A percentile compares a stretch with the other conserved stretches of the same genome.
These are phyloP conservation scores for Falcaria lacertinaria DNA, from an alignment of 2,888 invertebrate species.

Conservation along the genomic window DNA sequence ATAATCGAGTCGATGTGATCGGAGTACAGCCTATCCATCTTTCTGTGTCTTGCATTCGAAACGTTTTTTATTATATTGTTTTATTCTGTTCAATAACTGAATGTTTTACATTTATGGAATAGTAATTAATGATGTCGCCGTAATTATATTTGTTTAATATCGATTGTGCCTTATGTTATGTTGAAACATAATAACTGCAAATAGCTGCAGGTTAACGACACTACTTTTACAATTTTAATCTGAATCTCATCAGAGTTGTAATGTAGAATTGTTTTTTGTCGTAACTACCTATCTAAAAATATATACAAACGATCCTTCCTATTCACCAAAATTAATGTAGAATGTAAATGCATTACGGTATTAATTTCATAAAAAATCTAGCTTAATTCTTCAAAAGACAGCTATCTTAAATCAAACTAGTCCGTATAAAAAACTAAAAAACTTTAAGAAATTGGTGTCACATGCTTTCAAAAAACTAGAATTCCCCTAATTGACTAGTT, in stretches of 20 bases:
- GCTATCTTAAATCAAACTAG: background rate
- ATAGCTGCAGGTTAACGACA: too few relatives aligned
- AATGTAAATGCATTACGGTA: background rate
- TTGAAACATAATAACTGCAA: too few relatives aligned
- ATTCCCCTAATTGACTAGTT: slow-evolving; percentile 60
- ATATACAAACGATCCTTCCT: too few relatives aligned
- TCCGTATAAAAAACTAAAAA: background rate
- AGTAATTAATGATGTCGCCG: too few relatives aligned
- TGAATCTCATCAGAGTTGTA: too few relatives aligned
- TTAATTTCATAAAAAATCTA: background rate
- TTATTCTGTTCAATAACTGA: slow-evolving; percentile 10
- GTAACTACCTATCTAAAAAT: too few relatives aligned
- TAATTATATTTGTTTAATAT: too few relatives aligned
- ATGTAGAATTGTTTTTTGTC: too few relatives aligned
- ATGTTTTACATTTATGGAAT: background rate
- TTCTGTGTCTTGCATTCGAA: slow-evolving; percentile 23
- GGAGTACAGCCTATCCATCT: slow-evolving; percentile 46
- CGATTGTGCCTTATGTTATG: too few relatives aligned
- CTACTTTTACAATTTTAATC: too few relatives aligned
- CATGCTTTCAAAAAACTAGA: background rate
- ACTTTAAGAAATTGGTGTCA: background rate
- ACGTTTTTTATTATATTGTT: slow-evolving; percentile 29
- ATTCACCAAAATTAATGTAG: too few relatives aligned
- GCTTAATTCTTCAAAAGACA: background rate
- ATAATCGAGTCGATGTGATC: slow-evolving; percentile 48